These are phyloP conservation scores for Maconellicoccus hirsutus DNA, from an alignment of 1,140 invertebrate genomes.

Conservation along the genomic window DNA sequence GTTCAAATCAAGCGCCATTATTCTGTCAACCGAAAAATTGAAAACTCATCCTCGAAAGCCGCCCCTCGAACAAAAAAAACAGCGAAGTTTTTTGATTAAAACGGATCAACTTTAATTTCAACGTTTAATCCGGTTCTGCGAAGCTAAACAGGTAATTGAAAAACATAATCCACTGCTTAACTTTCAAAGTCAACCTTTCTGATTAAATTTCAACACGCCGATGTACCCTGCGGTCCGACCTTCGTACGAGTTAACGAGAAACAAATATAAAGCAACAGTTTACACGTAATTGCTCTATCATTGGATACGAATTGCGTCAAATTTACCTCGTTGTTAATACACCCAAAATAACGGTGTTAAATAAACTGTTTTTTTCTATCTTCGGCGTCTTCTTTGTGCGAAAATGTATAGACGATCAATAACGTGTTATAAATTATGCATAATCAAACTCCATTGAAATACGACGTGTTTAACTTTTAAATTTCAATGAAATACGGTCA, in stretches of 20 bases:
- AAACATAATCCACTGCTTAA: constrained; percentile 9
- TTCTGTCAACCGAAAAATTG: background rate
- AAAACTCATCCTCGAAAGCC: background rate
- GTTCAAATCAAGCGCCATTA: too few species aligned
- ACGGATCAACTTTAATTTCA: background rate
- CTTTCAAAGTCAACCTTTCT: background rate
- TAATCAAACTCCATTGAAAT: too few species aligned
- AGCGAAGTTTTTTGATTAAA: background rate
- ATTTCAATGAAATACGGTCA: too few species aligned
- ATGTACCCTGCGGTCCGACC: background rate
- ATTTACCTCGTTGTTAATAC: background rate
- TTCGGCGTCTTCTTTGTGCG: too few species aligned
- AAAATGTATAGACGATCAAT: too few species aligned
- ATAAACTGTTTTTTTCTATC: background rate
- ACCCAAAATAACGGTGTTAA: background rate
- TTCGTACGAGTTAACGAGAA: background rate
- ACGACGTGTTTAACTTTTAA: too few species aligned
- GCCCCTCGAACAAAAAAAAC: background rate
- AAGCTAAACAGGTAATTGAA: constrained; percentile 5
- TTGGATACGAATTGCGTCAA: background rate
- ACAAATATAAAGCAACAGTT: background rate
- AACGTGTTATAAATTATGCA: too few species aligned
- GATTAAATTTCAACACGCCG: background rate
- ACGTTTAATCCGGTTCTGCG: background rate
- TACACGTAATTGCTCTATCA: background rate